These are phyloP conservation scores for Fulmarus glacialis DNA, from an alignment of 2,113 vertebrate species.

Conservation along the genomic window DNA sequence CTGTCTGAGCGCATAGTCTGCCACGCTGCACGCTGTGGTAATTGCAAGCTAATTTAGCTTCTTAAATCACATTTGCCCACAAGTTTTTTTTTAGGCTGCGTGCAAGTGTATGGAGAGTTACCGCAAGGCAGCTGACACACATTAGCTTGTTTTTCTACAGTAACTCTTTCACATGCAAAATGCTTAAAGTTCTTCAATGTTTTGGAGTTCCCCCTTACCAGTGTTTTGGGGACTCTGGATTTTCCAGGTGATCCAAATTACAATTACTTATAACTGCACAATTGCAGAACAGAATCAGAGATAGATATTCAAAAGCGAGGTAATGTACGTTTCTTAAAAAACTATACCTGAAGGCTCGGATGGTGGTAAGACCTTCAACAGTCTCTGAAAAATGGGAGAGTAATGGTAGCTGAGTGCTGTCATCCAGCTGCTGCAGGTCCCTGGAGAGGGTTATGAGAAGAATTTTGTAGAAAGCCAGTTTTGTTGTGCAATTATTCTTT, in stretches of 20 bases:
- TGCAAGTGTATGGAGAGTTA: neutral
- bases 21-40: neutral
- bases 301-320: neutral
- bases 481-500: neutral
- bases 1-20: neutral
- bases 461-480: neutral
- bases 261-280: neutral
- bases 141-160: neutral
- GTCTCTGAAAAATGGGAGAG: constrained; percentile 97
- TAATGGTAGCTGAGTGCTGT: constrained; percentile 93
- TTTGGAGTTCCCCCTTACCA: neutral
- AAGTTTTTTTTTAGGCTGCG: neutral
- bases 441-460: constrained; percentile 67
- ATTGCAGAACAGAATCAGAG: neutral
- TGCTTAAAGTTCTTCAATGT: neutral
- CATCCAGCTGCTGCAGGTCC: constrained; percentile 97
- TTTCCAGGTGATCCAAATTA: neutral
- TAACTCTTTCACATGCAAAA: neutral
- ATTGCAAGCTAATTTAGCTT: constrained; percentile 1
- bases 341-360: constrained; percentile 92
- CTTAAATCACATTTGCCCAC: constrained; percentile 24
- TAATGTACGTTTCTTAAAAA: neutral
- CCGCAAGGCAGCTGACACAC: neutral
- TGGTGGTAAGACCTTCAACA: constrained; percentile 94
- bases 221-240: neutral